Conservation (phyloP, 2,888 invertebrate species). For the Ophonus ardosiacus region DNA sequence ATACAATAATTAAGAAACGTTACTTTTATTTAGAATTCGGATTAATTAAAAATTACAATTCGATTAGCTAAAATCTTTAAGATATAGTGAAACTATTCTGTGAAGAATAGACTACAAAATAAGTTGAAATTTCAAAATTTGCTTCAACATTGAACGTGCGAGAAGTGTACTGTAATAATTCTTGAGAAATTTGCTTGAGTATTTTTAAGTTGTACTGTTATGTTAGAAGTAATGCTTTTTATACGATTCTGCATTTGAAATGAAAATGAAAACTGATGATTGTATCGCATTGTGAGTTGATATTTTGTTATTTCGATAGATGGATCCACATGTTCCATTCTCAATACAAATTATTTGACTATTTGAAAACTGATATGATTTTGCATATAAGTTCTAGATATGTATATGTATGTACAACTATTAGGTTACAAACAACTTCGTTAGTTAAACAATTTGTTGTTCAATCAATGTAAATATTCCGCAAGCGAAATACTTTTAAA, state of each 20-base stretch:
- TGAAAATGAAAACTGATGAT: neutral
- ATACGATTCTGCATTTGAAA: slow-evolving; percentile 54
- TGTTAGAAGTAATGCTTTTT: slow-evolving; percentile 57
- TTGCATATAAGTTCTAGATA: slow-evolving; percentile 58
- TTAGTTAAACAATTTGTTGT: slow-evolving; percentile 70
- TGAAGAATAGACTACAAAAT: slow-evolving; percentile 39
- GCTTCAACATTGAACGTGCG: slow-evolving; percentile 52
- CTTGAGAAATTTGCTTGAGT: slow-evolving; percentile 48
- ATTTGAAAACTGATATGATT: slow-evolving; percentile 51
- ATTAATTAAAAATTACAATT: slow-evolving; percentile 48
- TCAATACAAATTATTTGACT: slow-evolving; percentile 52
- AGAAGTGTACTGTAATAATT: slow-evolving; percentile 46
- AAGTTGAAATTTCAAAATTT: slow-evolving; percentile 51
- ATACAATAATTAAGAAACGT: slow-evolving; percentile 24
- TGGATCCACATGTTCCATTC: slow-evolving; percentile 54
- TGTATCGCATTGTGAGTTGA: slow-evolving; percentile 26
- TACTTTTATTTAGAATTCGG: slow-evolving; percentile 35
- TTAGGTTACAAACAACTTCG: slow-evolving; percentile 68
- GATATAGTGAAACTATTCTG: slow-evolving; percentile 32
- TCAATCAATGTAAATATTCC: slow-evolving; percentile 71
- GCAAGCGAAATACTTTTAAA: slow-evolving; percentile 73
- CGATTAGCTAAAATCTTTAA: slow-evolving; percentile 35
- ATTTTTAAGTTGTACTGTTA: slow-evolving; percentile 53
- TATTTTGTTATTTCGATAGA: slow-evolving; percentile 45
- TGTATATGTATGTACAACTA: slow-evolving; percentile 72